Conservation (phyloP, 2,888 invertebrate genomes). For the Vandiemenella viatica region DNA sequence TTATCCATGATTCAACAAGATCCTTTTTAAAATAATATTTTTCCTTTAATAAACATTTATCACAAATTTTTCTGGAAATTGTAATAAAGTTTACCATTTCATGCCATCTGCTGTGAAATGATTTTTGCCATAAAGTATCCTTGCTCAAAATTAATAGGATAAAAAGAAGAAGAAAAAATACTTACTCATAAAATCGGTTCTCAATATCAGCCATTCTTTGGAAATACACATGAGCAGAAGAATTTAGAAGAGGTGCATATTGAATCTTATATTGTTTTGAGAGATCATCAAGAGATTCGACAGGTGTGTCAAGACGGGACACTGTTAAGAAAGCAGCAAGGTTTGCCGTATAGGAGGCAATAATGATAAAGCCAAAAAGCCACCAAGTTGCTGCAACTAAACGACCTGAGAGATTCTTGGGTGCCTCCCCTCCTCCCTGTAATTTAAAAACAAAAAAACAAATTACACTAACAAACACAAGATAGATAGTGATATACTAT, state of each 20-base stretch:
- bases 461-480: too few relatives aligned
- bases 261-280: conserved; percentile 92
- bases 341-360: conserved; percentile 96
- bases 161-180: too few relatives aligned
- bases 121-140: too few relatives aligned
- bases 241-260: conserved; percentile 81
- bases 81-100: too few relatives aligned
- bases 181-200: conserved; percentile 80
- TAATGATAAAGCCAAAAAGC: conserved; percentile 97
- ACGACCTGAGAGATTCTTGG: conserved; percentile 88
- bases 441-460: not conserved
- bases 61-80: too few relatives aligned
- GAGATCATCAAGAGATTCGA: conserved; percentile 85
- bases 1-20: too few relatives aligned
- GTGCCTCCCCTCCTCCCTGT: conserved; percentile 87
- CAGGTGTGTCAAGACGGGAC: conserved; percentile 80
- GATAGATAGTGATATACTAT: too few relatives aligned
- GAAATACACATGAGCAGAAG: conserved; percentile 86
- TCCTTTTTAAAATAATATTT: too few relatives aligned
- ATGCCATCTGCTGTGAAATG: too few relatives aligned
- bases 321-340: conserved; percentile 93
- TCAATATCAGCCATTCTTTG: conserved; percentile 93
- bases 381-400: conserved; percentile 97
- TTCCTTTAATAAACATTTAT: too few relatives aligned
- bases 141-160: too few relatives aligned